Evolutionary conservation across 2,888 invertebrate genomes (phyloP).

Genomic region (Polyommatus iphigenia): DNA sequence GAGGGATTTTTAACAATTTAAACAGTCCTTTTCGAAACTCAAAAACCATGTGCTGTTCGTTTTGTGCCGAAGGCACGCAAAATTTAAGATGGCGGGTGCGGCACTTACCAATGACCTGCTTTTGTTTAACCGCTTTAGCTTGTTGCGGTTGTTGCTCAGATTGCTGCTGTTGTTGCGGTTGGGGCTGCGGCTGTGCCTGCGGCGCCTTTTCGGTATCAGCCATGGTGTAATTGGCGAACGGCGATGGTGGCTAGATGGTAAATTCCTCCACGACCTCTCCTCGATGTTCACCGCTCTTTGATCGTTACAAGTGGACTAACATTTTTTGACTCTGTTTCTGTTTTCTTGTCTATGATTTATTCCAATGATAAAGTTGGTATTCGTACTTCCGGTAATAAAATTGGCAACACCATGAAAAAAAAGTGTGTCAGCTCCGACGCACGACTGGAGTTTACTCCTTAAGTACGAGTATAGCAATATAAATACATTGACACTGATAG

Average conservation of each 20-base stretch:
- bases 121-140: constrained; percentile 86
- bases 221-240: constrained; percentile 92
- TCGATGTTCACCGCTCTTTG: constrained; percentile 85
- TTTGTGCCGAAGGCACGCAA: constrained; percentile 62
- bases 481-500: too few species aligned
- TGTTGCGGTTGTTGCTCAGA: constrained; percentile 82
- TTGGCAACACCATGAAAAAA: constrained; percentile 35
- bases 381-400: constrained; percentile 31
- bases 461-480: too few species aligned
- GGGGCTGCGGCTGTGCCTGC: constrained; percentile 84
- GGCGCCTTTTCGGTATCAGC: constrained; percentile 96
- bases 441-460: too few species aligned
- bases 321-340: constrained; percentile 31
- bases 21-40: constrained; percentile 32
- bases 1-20: neutral
- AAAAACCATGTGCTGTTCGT: constrained; percentile 66
- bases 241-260: constrained; percentile 86
- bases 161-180: constrained; percentile 82
- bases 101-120: constrained; percentile 92
- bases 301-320: constrained; percentile 60
- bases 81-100: constrained; percentile 75
- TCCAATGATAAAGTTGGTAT: constrained; percentile 41
- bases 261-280: constrained; percentile 88
- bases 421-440: too few species aligned
- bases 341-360: constrained; percentile 33